Conservation (phyloP, 2,113 vertebrate genomes). For the Sebastes schlegelii region DNA sequence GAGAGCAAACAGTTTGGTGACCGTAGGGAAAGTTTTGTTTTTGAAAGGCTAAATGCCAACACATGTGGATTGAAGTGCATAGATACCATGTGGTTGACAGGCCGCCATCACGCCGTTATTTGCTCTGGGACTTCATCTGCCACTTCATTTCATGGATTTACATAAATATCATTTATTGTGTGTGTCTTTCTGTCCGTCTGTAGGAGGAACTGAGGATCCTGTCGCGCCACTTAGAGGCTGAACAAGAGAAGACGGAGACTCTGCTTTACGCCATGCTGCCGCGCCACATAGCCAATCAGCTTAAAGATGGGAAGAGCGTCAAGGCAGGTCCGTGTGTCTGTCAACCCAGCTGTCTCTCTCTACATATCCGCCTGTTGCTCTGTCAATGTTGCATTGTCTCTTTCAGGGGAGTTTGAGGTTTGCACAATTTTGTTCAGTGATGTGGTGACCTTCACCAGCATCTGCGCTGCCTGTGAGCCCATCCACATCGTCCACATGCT, state of each 20-base stretch:
- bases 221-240: conserved; percentile 79
- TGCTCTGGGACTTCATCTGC: too few relatives aligned
- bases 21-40: too few relatives aligned
- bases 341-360: neutral
- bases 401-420: conserved; percentile 83
- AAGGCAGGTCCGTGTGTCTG: conserved; percentile 74
- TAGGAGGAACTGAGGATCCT: conserved; percentile 84
- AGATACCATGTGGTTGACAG: too few relatives aligned
- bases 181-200: neutral
- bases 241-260: conserved; percentile 87
- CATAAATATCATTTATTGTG: neutral
- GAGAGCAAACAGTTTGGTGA: too few relatives aligned
- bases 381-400: neutral
- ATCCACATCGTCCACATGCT: conserved; percentile 86
- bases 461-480: conserved; percentile 85
- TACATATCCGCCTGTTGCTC: neutral
- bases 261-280: conserved; percentile 86
- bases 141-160: too few relatives aligned
- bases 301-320: conserved; percentile 85
- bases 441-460: conserved; percentile 87
- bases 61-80: too few relatives aligned
- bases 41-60: too few relatives aligned
- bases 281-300: conserved; percentile 83
- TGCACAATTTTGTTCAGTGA: conserved; percentile 88
- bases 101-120: too few relatives aligned